A percentile compares a stretch with the other conserved stretches of the same genome.
These are phyloP conservation scores for Eulimnadia texana DNA, from an alignment of 1,140 invertebrate species.

Conservation along the genomic window DNA sequence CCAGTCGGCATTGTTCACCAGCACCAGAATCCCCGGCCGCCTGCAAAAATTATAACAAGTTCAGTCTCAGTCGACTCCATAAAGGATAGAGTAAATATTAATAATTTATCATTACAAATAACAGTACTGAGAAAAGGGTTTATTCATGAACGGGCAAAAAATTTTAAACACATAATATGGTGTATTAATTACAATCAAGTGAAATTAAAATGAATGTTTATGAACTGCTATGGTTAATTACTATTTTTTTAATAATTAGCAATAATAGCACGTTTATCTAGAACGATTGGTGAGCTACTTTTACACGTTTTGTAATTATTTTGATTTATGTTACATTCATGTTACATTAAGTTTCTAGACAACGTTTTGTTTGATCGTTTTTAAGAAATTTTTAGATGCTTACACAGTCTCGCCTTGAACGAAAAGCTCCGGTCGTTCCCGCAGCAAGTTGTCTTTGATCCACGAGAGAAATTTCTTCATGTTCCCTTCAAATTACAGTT, in stretches of 20 bases:
- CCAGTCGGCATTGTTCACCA: constrained; percentile 89
- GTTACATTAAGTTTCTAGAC: too few species aligned
- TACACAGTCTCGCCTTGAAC: constrained; percentile 65
- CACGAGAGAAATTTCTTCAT: constrained; percentile 56
- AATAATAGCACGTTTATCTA: too few species aligned
- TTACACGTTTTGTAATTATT: too few species aligned
- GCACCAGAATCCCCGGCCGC: constrained; percentile 76
- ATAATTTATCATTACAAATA: neutral
- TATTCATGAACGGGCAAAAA: neutral
- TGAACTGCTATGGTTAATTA: too few species aligned
- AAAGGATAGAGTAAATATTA: neutral
- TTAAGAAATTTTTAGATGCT: constrained; percentile 26
- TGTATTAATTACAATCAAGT: neutral
- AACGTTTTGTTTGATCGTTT: too few species aligned
- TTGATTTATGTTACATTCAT: too few species aligned
- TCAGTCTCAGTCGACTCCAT: neutral
- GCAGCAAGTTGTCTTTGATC: constrained; percentile 70
- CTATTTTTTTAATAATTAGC: too few species aligned
- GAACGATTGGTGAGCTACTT: too few species aligned
- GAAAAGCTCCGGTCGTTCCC: constrained; percentile 77
- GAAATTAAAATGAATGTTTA: too few species aligned
- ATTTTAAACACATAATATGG: neutral
- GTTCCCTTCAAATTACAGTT: constrained; percentile 43
- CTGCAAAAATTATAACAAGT: constrained; percentile 35
- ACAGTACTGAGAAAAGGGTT: too few species aligned